Percentiles rank a stretch among this genome's conserved stretches.
Conservation (phyloP, 2,888 invertebrate genomes). For the Thera britannica region DNA sequence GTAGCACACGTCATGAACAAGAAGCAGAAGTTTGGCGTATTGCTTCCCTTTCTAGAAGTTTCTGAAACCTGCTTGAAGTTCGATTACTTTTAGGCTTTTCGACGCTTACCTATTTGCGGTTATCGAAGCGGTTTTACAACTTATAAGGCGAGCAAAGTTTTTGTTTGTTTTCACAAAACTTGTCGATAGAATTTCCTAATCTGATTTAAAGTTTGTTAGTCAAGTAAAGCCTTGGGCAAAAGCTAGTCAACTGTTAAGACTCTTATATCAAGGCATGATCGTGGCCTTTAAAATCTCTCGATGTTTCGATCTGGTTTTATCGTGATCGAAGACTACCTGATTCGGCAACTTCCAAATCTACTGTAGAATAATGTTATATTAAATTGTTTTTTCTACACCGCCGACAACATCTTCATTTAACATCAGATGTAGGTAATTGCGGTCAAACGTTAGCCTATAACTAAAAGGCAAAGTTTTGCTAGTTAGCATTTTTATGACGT, state of each 20-base stretch:
- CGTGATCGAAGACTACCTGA: not conserved
- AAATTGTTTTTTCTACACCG: too few relatives aligned
- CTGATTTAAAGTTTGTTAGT: not conserved
- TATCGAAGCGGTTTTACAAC: not conserved
- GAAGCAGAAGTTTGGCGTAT: slow-evolving; percentile 13
- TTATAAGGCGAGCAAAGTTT: not conserved
- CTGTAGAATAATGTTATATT: too few relatives aligned
- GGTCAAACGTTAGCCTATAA: too few relatives aligned
- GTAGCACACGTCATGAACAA: slow-evolving; percentile 23
- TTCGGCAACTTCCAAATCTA: not conserved
- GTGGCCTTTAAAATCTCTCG: not conserved
- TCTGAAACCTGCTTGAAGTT: slow-evolving; percentile 4
- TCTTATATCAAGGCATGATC: not conserved
- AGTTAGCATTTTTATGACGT: too few relatives aligned
- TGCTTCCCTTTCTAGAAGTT: slow-evolving; percentile 11
- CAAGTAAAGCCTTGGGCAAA: not conserved
- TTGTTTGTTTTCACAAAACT: not conserved
- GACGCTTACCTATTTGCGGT: not conserved
- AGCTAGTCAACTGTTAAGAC: not conserved
- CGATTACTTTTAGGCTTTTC: slow-evolving; percentile 13
- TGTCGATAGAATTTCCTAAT: too few relatives aligned
- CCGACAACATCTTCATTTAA: too few relatives aligned
- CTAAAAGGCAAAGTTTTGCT: too few relatives aligned
- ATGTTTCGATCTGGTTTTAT: not conserved
- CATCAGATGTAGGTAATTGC: too few relatives aligned